A percentile compares a stretch with the other conserved stretches of the same genome.
Evolutionary conservation across 2,113 vertebrate genomes (phyloP).

Genomic region (Tylochromis polylepis): DNA sequence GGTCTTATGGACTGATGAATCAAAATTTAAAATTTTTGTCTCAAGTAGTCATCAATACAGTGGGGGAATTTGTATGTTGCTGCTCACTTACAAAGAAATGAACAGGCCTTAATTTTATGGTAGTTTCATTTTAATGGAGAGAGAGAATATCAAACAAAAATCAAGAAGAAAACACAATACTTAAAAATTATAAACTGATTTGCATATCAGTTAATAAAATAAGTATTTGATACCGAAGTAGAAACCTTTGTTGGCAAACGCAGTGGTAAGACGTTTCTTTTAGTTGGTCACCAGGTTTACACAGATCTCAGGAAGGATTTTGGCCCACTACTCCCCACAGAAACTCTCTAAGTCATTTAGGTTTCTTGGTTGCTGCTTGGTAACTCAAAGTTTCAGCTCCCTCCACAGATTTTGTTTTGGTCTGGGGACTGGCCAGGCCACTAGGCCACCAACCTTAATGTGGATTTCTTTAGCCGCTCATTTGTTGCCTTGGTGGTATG

Average conservation of each 20-base stretch:
- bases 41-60: background rate
- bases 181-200: background rate
- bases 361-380: background rate
- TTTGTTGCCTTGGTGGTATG: background rate
- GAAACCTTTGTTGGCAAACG: background rate
- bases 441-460: too few species aligned
- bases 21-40: background rate
- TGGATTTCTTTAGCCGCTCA: too few species aligned
- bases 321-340: fast-evolving
- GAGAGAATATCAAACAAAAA: background rate
- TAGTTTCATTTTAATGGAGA: background rate
- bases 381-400: background rate
- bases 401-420: background rate
- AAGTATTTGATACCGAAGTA: background rate
- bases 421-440: background rate
- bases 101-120: background rate
- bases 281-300: background rate
- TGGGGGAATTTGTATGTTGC: background rate
- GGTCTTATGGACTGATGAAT: background rate
- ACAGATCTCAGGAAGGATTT: background rate
- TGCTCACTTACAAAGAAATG: background rate
- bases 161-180: background rate
- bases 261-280: fast-evolving
- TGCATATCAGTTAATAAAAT: background rate
- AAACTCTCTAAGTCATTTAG: background rate